Conservation (phyloP, 2,888 invertebrate species). For the Lamellibrachia satsuma region DNA sequence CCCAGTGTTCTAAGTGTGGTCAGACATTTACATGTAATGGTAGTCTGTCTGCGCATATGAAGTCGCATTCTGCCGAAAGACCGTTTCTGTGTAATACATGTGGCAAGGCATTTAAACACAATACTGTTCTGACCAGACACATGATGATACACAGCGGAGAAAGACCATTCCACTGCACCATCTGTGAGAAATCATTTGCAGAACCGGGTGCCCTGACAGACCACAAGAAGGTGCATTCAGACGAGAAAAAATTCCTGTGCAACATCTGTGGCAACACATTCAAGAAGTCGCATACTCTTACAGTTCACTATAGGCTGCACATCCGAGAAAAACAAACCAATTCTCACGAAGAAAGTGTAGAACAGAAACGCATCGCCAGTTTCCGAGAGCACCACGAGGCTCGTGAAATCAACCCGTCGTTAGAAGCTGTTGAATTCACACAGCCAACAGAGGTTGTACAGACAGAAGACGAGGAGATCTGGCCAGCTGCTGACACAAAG, state of each 20-base stretch:
- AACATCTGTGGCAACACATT: neutral
- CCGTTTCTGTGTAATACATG: neutral
- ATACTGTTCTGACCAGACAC: neutral
- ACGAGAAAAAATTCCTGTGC: neutral
- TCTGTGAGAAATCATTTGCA: neutral
- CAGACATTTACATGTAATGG: neutral
- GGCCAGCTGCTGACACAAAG: neutral
- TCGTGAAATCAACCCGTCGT: neutral
- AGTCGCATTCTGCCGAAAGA: neutral
- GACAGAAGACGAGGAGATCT: neutral
- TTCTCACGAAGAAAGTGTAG: neutral
- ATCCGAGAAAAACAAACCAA: neutral
- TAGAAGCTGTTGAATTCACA: neutral
- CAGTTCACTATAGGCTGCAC: neutral
- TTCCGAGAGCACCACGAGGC: neutral
- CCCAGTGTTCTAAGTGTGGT: no score
- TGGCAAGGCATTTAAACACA: neutral
- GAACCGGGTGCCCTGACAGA: neutral
- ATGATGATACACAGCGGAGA: neutral
- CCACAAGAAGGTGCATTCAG: neutral
- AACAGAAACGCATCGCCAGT: neutral
- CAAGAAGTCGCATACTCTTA: neutral
- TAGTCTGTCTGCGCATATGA: neutral
- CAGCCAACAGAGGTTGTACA: neutral
- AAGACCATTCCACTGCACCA: neutral